Conservation (phyloP, 2,888 invertebrate species). For the Eupithecia insigniata region DNA sequence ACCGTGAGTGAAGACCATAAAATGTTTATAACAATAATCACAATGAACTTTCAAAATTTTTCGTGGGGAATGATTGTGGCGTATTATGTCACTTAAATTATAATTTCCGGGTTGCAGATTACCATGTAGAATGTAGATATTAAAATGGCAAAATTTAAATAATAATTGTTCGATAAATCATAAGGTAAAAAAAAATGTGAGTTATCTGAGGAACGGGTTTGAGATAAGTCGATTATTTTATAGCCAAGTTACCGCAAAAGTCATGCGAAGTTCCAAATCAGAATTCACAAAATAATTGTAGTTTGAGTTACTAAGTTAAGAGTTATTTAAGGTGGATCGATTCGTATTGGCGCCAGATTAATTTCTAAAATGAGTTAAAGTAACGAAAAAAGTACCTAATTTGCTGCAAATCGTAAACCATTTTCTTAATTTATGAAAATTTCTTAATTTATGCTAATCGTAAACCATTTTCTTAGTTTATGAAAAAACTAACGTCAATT, state of each 20-base stretch:
- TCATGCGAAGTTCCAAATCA: neutral
- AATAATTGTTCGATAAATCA: neutral
- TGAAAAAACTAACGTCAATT: too few relatives aligned
- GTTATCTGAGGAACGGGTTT: neutral
- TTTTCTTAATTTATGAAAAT: too few relatives aligned
- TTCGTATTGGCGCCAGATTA: too few relatives aligned
- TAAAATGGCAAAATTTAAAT: neutral
- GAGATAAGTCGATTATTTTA: neutral
- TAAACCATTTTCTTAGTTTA: too few relatives aligned
- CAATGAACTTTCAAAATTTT: conserved; percentile 23
- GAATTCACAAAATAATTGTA: neutral
- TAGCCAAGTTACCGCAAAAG: neutral
- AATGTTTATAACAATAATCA: conserved; percentile 24
- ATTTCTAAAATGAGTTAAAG: too few relatives aligned
- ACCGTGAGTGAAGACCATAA: conserved; percentile 21
- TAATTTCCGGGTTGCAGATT: neutral
- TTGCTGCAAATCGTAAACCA: too few relatives aligned
- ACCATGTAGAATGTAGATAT: neutral
- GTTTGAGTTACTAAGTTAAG: too few relatives aligned
- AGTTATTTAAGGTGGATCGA: too few relatives aligned
- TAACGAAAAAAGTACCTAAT: too few relatives aligned
- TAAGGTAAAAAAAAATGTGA: neutral
- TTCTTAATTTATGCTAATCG: too few relatives aligned
- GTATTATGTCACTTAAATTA: conserved; percentile 5
- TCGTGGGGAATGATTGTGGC: neutral